phyloP scores from a whole-genome alignment of 2,888 invertebrate genomes.

The Aleiodes testaceus region DNA sequence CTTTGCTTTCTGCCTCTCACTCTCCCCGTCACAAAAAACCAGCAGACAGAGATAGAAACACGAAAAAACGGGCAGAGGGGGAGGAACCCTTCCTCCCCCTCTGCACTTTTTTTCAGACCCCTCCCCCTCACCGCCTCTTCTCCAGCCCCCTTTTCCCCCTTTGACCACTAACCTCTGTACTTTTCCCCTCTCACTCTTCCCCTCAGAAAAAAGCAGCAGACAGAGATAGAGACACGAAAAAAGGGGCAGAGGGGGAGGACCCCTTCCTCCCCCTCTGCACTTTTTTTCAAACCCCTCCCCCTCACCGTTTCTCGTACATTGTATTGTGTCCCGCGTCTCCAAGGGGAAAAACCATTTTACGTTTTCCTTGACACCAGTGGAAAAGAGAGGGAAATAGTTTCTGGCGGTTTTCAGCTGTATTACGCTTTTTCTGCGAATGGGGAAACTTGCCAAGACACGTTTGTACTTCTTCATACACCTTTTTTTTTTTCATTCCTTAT shows the following conservation, averaged over 20 bases:
- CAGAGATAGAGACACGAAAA: too few species aligned
- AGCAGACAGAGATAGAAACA: too few species aligned
- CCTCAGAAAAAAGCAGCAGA: too few species aligned
- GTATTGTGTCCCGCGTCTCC: slow-evolving; percentile 15
- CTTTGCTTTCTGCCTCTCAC: slow-evolving; percentile 5
- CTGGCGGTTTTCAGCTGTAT: slow-evolving; percentile 28
- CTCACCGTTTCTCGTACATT: slow-evolving; percentile 17
- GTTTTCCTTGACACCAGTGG: slow-evolving; percentile 25
- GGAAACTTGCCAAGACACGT: slow-evolving; percentile 30
- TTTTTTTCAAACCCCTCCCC: slow-evolving; percentile 17
- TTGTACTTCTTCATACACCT: slow-evolving; percentile 24
- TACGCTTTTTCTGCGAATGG: slow-evolving; percentile 21
- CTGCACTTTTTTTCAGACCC: not conserved
- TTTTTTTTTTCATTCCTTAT: slow-evolving; percentile 22
- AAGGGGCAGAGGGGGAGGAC: too few species aligned
- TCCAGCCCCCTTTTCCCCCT: too few species aligned
- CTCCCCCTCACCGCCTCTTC: slow-evolving; percentile 18
- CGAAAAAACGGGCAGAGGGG: too few species aligned
- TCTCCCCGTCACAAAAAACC: too few species aligned
- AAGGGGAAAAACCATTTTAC: slow-evolving; percentile 31
- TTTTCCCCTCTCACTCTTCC: not conserved
- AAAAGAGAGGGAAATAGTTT: slow-evolving; percentile 1
- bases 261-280: slow-evolving; percentile 3
- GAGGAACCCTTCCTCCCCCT: too few species aligned
- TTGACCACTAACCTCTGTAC: slow-evolving; percentile 10